Evolutionary conservation across 2,888 invertebrate species (phyloP).

Genomic region (Allophyes oxyacanthae): DNA sequence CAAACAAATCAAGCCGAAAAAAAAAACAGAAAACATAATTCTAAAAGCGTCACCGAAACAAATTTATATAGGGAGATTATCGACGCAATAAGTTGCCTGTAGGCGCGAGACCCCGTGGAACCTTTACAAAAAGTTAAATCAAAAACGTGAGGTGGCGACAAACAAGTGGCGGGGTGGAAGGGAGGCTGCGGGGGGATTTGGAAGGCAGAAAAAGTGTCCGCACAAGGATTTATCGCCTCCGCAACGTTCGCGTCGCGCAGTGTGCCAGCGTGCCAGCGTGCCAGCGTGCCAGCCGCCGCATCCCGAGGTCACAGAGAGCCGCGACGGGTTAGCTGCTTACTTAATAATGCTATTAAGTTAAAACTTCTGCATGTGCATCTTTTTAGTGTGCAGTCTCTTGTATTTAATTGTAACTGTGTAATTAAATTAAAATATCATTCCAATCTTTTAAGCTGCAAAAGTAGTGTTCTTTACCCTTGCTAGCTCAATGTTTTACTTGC

Average conservation of each 20-base stretch:
- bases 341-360: slow-evolving; percentile 41
- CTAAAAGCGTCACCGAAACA: slow-evolving; percentile 47
- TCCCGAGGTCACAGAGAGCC: slow-evolving; percentile 27
- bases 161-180: slow-evolving; percentile 60
- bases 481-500: too few species aligned
- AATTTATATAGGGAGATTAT: slow-evolving; percentile 69
- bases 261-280: too few species aligned
- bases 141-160: slow-evolving; percentile 81
- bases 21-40: slow-evolving; percentile 53
- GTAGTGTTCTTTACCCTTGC: too few species aligned
- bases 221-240: slow-evolving; percentile 75
- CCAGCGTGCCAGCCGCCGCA: slow-evolving; percentile 61
- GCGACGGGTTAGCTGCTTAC: slow-evolving; percentile 32
- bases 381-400: slow-evolving; percentile 26
- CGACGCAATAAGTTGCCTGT: slow-evolving; percentile 67
- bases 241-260: slow-evolving; percentile 57
- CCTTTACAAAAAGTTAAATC: slow-evolving; percentile 80
- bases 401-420: slow-evolving; percentile 18
- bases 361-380: slow-evolving; percentile 40
- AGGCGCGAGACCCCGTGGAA: slow-evolving; percentile 57
- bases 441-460: too few species aligned
- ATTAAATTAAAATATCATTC: too few species aligned
- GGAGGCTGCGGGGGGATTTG: slow-evolving; percentile 20
- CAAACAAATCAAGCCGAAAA: slow-evolving; percentile 31
- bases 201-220: slow-evolving; percentile 67